A percentile compares a stretch with the other conserved stretches of the same genome.
Conservation (phyloP, 2,113 vertebrate species). For the Morphnarchus princeps region DNA sequence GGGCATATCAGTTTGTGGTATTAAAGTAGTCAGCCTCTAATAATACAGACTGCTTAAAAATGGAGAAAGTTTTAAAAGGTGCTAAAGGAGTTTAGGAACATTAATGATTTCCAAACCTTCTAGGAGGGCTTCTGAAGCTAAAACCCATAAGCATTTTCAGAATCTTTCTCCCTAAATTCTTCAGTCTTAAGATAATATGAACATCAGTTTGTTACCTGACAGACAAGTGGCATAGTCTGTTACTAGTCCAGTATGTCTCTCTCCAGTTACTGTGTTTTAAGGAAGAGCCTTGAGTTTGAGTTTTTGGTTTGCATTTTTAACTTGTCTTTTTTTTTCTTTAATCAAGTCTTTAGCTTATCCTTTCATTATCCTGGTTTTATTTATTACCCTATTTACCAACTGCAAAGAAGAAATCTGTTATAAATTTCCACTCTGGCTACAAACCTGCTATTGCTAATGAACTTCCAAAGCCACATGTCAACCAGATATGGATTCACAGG, state of each 20-base stretch:
- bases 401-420: not conserved
- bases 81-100: not conserved
- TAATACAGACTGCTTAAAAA: not conserved
- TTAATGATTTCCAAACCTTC: not conserved
- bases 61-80: not conserved
- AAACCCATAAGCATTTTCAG: not conserved
- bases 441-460: not conserved
- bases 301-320: not conserved
- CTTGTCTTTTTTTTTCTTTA: not conserved
- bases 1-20: not conserved
- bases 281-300: not conserved
- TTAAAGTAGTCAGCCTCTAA: not conserved
- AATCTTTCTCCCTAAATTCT: not conserved
- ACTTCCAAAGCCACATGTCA: not conserved
- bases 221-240: not conserved
- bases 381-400: not conserved
- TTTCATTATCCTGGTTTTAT: not conserved
- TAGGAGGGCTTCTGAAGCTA: not conserved
- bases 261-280: not conserved
- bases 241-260: not conserved
- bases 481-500: not conserved
- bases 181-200: not conserved
- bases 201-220: not conserved
- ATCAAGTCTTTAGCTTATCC: not conserved
- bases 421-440: not conserved